Evolutionary conservation across 2,888 invertebrate genomes (phyloP), one percentile per base, ranked within the genome.

Genomic region (Pimpla rufipes): DNA sequence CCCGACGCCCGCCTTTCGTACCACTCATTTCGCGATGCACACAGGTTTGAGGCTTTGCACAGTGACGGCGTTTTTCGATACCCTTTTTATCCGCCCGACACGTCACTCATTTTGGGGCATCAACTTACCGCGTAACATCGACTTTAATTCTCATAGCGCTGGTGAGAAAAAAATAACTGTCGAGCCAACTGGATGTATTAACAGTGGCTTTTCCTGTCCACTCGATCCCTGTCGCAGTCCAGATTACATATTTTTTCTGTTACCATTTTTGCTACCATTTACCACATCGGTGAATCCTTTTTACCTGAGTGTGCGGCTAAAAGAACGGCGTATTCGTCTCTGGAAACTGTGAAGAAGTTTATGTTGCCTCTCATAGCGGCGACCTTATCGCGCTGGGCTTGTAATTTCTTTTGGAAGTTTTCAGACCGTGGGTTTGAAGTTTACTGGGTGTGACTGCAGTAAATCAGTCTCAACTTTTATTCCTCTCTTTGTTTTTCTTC

Each of bases 391-490:
- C 42, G 13, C 79, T n/a, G 62, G 29, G 47, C 62, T 62, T 18
- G 52, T 74, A 80, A 75, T 74, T 70, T 62, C 35, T 66, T 70
- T 64, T 42, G 40, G 40, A 76, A 81, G 37, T 70, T 75, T 47
- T 16, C 6, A 50, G 40, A 35, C 35, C 50, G 64, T 10, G 70
- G 37, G 23, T 37, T 64, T 47, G 55, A 81, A 81, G 75, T 75
- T 81, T 64, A 68, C 50, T 42, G 52, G 40, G 47, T 68, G 70
- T 64, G 70, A 81, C 52, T 55, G 75, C 70, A 23, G 68, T 76
- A 76, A 81, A 81, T 81, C 80, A 75, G 64, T 70, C 62, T 37
- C 18, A 62, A 62, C 62, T 62, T 62, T 62, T 62, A 37, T 62
- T 40, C 16, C 62, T 62, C 70, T 29, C 40, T 21, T 45, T 74